Percentiles rank a stretch among this genome's conserved stretches.
Evolutionary conservation across 2,888 invertebrate species (phyloP).

Genomic region (Panzeria rudis): DNA sequence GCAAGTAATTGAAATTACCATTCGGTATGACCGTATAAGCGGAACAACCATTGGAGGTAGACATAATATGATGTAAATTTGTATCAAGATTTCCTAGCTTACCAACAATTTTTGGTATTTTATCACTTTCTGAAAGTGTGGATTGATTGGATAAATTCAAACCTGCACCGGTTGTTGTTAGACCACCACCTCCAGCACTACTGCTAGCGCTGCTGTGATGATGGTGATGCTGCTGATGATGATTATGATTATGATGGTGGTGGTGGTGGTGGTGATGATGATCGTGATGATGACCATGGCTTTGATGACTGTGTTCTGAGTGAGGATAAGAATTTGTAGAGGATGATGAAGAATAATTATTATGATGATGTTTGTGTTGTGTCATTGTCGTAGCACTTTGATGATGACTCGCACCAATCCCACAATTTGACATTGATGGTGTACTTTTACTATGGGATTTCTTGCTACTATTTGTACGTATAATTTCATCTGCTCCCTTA

Average conservation of each 20-base stretch:
- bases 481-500: slow-evolving; percentile 78
- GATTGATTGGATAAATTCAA: slow-evolving; percentile 67
- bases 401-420: slow-evolving; percentile 66
- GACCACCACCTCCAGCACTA: slow-evolving; percentile 74
- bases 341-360: slow-evolving; percentile 52
- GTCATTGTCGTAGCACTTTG: slow-evolving; percentile 62
- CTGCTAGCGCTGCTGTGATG: slow-evolving; percentile 25
- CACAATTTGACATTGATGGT: slow-evolving; percentile 75
- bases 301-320: slow-evolving; percentile 8
- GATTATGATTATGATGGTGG: slow-evolving; percentile 48
- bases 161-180: slow-evolving; percentile 74
- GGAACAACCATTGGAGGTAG: slow-evolving; percentile 69
- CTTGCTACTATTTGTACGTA: slow-evolving; percentile 68
- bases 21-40: slow-evolving; percentile 75
- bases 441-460: slow-evolving; percentile 79
- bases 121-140: slow-evolving; percentile 81
- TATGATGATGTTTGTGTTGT: slow-evolving; percentile 60
- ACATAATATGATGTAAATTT: slow-evolving; percentile 73
- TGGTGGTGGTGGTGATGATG: slow-evolving; percentile 47
- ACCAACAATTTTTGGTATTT: slow-evolving; percentile 84
- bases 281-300: slow-evolving; percentile 34
- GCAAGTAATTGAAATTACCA: slow-evolving; percentile 75
- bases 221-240: slow-evolving; percentile 46
- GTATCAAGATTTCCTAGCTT: slow-evolving; percentile 82
- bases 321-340: neutral